Conservation (phyloP, 2,113 vertebrate genomes). For the Thunnus thynnus region DNA sequence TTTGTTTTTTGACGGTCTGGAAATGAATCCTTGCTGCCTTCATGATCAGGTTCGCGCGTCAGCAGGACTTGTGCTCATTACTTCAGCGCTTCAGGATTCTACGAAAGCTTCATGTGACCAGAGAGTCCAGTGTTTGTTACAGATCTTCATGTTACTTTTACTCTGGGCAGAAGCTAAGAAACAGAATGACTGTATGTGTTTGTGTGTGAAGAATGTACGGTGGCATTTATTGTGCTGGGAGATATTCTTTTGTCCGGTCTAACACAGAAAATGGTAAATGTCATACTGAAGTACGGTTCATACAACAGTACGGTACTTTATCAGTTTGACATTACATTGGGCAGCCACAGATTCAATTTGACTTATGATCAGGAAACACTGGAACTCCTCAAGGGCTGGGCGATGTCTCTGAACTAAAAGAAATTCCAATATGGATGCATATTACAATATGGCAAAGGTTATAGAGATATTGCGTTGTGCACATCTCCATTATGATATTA, state of each 20-base stretch:
- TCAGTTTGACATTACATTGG: conserved; percentile 2
- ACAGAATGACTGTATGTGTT: not conserved
- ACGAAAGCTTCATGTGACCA: conserved; percentile 6
- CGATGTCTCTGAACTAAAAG: not conserved
- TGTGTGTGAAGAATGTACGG: conserved; percentile 16
- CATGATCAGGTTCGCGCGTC: not conserved
- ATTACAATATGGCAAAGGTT: too few relatives aligned
- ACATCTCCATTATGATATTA: too few relatives aligned
- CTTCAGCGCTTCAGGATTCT: conserved; percentile 21
- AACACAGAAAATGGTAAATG: not conserved
- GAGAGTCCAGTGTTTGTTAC: conserved; percentile 14
- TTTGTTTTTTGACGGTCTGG: conserved; percentile 21
- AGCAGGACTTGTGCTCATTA: conserved; percentile 16
- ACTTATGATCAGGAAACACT: conserved; percentile 19
- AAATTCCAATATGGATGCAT: not conserved
- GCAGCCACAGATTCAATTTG: conserved; percentile 3
- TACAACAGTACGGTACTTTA: not conserved
- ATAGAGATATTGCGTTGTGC: too few relatives aligned
- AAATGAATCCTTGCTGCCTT: conserved; percentile 29
- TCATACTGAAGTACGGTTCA: not conserved
- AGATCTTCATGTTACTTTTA: conserved; percentile 4
- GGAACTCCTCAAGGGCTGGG: not conserved
- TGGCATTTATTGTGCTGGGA: not conserved
- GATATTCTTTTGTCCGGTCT: conserved; percentile 21
- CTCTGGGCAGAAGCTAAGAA: conserved; percentile 10